Evolutionary conservation across 2,888 invertebrate genomes (phyloP).

Genomic region (Carcina quercana): DNA sequence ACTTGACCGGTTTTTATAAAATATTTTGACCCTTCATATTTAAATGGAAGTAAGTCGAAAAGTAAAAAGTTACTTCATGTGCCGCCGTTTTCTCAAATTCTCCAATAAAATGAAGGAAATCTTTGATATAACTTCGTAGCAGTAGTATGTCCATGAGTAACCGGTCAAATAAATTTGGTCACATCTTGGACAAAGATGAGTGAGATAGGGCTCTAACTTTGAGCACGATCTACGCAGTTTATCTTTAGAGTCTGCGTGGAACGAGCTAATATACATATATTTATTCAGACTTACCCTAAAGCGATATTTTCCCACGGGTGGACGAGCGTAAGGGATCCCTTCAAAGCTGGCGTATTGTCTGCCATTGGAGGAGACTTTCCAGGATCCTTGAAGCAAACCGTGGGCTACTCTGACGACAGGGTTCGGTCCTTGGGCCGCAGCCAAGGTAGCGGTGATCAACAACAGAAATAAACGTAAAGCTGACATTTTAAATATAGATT

Average conservation of each 20-base stretch:
- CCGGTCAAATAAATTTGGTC: no score
- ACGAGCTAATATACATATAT: neutral
- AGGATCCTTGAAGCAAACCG: constrained; percentile 49
- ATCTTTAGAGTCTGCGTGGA: neutral
- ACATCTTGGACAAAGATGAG: no score
- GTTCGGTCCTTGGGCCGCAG: constrained; percentile 30
- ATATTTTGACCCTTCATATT: no score
- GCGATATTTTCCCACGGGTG: constrained; percentile 77
- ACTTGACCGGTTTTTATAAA: no score
- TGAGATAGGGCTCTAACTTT: no score
- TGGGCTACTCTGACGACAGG: constrained; percentile 46
- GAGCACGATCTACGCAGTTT: no score
- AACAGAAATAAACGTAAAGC: constrained; percentile 29
- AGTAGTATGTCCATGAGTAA: no score
- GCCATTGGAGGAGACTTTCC: constrained; percentile 53
- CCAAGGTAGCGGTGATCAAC: constrained; percentile 22
- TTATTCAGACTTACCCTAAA: constrained; percentile 60
- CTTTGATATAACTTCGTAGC: no score
- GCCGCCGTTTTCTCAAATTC: no score
- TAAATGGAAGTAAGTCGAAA: no score
- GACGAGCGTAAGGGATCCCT: constrained; percentile 79
- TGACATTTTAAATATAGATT: constrained; percentile 16
- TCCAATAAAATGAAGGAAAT: no score
- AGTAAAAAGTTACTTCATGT: no score
- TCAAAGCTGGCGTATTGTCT: constrained; percentile 73